Evolutionary conservation across 2,113 vertebrate species (phyloP), one percentile per base, ranked within the genome.

Genomic region (Oceanites oceanicus): DNA sequence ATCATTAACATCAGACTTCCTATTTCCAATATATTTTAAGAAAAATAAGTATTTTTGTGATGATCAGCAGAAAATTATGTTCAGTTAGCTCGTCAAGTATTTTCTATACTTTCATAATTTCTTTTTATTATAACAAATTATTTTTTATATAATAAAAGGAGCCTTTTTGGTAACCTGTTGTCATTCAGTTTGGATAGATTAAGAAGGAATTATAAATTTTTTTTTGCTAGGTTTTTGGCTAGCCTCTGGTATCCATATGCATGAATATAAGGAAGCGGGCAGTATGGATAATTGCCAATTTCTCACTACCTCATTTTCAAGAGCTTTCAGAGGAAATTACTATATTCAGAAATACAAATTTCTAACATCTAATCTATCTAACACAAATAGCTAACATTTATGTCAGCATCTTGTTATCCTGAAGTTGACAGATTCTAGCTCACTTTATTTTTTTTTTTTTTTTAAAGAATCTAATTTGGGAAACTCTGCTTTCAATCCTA

Each of bases 261-360:
- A 77, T 25, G 50, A 45, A 50, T 70, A 14, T 16, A 67, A 72
- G 80, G 40, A 38, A 50, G 65, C 34, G 6, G 83, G 68, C 94
- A 88, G 44, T 15, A 59, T 62, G 92, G 88, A 78, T 63, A 75
- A 27, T 21, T 92, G 94, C 88, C 82, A 74, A 30, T 61, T 92
- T 90, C 87, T 83, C 66, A 72, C 67, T 55, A 93, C 55, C 66
- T 81, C 65, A 23, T 86, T 72, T 86, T 88, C 61, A 76, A 95
- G 80, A 71, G 71, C 74, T 72, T 93, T 92, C 80, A 90, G 86
- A 96, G 40, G 68, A 96, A 88, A 92, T 65, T 29, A 84, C 52
- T 78, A 18, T 20, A 68, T 74, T 77, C 61, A 88, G 79, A 92
- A 95, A 84, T 59, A 86, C 50, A 92, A 91, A 83, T 44, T n/a